Evolutionary conservation across 2,888 invertebrate species (phyloP).

Genomic region (Xylota sylvarum): DNA sequence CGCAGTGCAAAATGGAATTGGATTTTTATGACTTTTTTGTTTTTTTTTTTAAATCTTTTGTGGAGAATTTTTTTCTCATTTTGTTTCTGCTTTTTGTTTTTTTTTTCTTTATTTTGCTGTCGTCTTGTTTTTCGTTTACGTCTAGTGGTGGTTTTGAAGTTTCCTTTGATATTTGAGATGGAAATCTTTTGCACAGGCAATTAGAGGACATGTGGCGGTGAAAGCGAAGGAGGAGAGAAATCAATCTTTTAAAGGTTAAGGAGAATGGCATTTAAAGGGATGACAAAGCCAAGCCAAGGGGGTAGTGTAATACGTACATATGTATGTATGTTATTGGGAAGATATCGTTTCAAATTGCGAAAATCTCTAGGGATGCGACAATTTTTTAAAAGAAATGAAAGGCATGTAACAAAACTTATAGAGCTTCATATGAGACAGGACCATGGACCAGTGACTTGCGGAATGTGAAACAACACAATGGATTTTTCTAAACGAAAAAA

Average conservation of each 20-base stretch:
- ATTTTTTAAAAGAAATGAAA: too few species aligned
- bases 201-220: slow-evolving; percentile 53
- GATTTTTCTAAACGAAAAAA: too few species aligned
- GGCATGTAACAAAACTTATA: too few species aligned
- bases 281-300: background rate
- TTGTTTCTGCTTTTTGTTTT: slow-evolving; percentile 17
- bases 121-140: slow-evolving; percentile 45
- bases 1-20: slow-evolving; percentile 71
- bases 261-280: background rate
- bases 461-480: too few species aligned
- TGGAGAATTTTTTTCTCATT: slow-evolving; percentile 27
- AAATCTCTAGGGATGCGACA: too few species aligned
- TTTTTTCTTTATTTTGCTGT: slow-evolving; percentile 19
- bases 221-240: slow-evolving; percentile 27
- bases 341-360: too few species aligned
- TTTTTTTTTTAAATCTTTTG: slow-evolving; percentile 56
- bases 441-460: too few species aligned
- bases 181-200: slow-evolving; percentile 61
- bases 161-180: slow-evolving; percentile 69
- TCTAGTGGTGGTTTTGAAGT: slow-evolving; percentile 55
- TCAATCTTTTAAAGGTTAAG: slow-evolving; percentile 30
- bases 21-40: slow-evolving; percentile 67
- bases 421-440: too few species aligned
- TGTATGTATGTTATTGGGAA: too few species aligned
- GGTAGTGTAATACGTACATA: too few species aligned